Evolutionary conservation across 2,888 invertebrate genomes (phyloP).

Genomic region (Drosophila borealis): DNA sequence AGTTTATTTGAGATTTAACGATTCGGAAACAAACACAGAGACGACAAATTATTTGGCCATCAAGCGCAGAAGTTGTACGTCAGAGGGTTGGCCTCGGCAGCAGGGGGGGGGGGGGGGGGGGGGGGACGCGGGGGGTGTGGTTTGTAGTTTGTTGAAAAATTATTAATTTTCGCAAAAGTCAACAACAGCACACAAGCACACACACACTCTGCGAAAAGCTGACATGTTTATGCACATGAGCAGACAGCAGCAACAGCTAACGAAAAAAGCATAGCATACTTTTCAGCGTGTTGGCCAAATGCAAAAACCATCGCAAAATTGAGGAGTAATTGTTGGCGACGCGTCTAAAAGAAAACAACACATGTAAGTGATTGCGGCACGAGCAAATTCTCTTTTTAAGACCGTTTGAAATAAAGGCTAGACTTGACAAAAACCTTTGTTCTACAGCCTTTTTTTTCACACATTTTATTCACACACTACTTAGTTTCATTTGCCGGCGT

Average conservation of each 20-base stretch:
- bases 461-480: no score
- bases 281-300: conserved; percentile 23
- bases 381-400: not conserved
- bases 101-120: not conserved
- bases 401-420: not conserved
- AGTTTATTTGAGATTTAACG: conserved; percentile 75
- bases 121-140: not conserved
- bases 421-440: no score
- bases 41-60: conserved; percentile 81
- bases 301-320: conserved; percentile 34
- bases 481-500: no score
- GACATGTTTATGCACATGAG: conserved; percentile 68
- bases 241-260: conserved; percentile 41
- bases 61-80: conserved; percentile 65
- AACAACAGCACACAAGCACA: conserved; percentile 49
- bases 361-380: not conserved
- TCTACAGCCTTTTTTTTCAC: no score
- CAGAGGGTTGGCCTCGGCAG: not conserved
- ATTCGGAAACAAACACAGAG: conserved; percentile 73
- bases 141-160: conserved; percentile 52
- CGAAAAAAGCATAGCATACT: conserved; percentile 63
- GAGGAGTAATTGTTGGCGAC: conserved; percentile 46
- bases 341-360: conserved; percentile 1
- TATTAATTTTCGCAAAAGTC: conserved; percentile 78
- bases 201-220: conserved; percentile 29